These are phyloP conservation scores for Galago senegalensis DNA, from an alignment of 2,797 vertebrate genomes.

Conservation along the genomic window DNA sequence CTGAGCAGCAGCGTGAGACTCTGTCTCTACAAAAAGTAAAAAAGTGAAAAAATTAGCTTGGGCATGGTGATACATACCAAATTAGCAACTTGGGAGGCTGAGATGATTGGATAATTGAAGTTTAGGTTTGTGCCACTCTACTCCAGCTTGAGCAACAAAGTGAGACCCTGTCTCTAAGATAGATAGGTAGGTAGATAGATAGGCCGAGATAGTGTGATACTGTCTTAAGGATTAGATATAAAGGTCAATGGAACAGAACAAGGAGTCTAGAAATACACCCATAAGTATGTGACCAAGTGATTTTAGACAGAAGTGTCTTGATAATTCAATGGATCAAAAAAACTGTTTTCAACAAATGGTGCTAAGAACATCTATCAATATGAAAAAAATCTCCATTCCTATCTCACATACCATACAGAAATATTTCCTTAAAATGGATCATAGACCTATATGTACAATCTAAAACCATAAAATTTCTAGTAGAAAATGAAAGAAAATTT, in stretches of 20 bases:
- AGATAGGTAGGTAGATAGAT: background rate
- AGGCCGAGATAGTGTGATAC: background rate
- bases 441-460: background rate
- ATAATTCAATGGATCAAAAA: constrained; percentile 11
- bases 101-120: background rate
- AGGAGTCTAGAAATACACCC: constrained; percentile 20
- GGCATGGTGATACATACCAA: background rate
- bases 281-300: background rate
- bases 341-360: constrained; percentile 36
- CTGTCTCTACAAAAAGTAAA: background rate
- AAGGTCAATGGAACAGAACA: background rate
- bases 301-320: constrained; percentile 50
- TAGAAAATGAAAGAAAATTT: constrained; percentile 1
- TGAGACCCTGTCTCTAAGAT: background rate
- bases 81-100: background rate
- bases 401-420: background rate
- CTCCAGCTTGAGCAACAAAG: background rate
- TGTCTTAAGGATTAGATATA: background rate
- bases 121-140: background rate
- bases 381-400: background rate
- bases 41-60: background rate
- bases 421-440: background rate
- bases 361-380: background rate
- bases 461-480: constrained; percentile 41
- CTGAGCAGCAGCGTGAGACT: background rate